phyloP scores from a whole-genome alignment of 1,140 invertebrate species.

The Nixonia krombeini region DNA sequence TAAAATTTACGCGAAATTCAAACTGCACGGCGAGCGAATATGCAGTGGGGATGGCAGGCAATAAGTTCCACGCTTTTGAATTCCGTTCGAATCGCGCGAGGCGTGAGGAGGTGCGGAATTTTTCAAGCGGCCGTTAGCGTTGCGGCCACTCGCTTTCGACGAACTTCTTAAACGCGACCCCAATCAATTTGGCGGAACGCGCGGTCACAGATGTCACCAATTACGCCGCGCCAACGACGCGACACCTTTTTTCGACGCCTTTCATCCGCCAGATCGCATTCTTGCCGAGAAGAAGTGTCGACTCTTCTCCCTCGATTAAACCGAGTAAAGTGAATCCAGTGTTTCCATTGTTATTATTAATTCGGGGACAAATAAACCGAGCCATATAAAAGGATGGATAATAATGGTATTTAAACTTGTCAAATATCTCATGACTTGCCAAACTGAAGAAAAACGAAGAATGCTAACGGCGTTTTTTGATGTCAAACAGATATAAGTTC shows the following conservation, averaged over 20 bases:
- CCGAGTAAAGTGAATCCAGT: too few species aligned
- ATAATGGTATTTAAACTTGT: too few species aligned
- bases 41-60: not conserved
- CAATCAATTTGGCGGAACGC: slow-evolving; percentile 58
- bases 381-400: too few species aligned
- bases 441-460: too few species aligned
- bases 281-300: too few species aligned
- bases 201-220: slow-evolving; percentile 60
- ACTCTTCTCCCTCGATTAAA: too few species aligned
- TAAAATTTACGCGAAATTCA: slow-evolving; percentile 18
- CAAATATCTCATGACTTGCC: too few species aligned
- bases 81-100: too few species aligned
- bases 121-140: not conserved
- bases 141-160: slow-evolving; percentile 45
- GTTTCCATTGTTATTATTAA: slow-evolving; percentile 30
- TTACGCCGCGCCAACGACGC: slow-evolving; percentile 45
- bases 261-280: slow-evolving; percentile 21
- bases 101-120: not conserved
- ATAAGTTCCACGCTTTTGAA: not conserved
- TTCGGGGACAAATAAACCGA: too few species aligned
- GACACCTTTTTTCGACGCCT: slow-evolving; percentile 39
- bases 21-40: slow-evolving; percentile 6
- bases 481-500: too few species aligned
- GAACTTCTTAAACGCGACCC: too few species aligned
- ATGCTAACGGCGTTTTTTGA: too few species aligned